Base-by-base conservation (phyloP, 2,888 invertebrate species). In the Myathropa florea region DNA sequence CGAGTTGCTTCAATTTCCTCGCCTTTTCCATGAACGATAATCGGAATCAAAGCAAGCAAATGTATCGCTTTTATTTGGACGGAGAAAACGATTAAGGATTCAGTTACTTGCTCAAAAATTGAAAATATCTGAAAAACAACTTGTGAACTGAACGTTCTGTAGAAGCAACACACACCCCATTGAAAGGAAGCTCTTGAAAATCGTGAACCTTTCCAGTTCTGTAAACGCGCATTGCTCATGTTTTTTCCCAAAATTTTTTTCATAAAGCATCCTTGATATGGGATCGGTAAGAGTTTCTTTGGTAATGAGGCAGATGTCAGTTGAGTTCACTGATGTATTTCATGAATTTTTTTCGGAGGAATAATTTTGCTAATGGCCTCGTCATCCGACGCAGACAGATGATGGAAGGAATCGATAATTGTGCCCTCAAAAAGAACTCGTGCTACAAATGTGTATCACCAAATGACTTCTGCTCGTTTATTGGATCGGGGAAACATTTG, bases 141-240 rank as follows among this genome's bases (percentile, higher is more conserved):
- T 4, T 46, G 18, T n/a, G 1, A 46, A 6, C 18, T n/a, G 46
- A 6, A 39, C 3, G 46, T 18, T 4, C 4, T 6, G 3, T 33
- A 12, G 2, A 12, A 2, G 7, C 12, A 12, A 0, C 2, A 12
- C 0, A 1, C 0, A 4, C 4, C n/a, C n/a, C n/a, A n/a, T n/a
- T n/a, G n/a, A n/a, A n/a, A n/a, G n/a, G n/a, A n/a, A n/a, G n/a
- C n/a, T n/a, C n/a, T n/a, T n/a, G n/a, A n/a, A n/a, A n/a, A n/a
- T n/a, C n/a, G n/a, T n/a, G n/a, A n/a, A n/a, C n/a, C n/a, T 1
- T 2, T 46, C 1, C 4, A 3, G 18, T n/a, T 7, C 6, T 33
- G 33, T 33, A 10, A 14, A 39, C n/a, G 14, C 3, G 6, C 3
- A 3, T 1, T 33, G 9, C 12, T 6, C 12, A 18, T 3, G 14